These are phyloP conservation scores for Lepus europaeus DNA, from an alignment of 2,113 vertebrate genomes.

Conservation along the genomic window DNA sequence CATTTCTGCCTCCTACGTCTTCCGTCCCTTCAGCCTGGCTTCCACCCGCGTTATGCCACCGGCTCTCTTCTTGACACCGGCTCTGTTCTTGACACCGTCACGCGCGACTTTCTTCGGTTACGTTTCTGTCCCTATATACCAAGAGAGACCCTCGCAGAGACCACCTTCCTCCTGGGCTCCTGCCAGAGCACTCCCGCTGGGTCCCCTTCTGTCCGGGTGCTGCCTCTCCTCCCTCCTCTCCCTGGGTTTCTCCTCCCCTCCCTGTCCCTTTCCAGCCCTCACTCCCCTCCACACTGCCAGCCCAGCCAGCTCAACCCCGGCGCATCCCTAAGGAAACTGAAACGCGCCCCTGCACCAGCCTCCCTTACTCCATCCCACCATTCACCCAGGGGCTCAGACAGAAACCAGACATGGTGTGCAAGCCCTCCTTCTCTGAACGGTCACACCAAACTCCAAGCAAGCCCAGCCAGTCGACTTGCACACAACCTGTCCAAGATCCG, in stretches of 20 bases:
- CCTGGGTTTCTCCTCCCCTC: background rate
- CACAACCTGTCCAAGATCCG: rapidly evolving
- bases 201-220: no score
- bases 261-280: background rate
- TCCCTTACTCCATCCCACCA: no score
- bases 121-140: no score
- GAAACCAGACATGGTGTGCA: rapidly evolving
- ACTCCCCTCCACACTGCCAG: background rate
- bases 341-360: background rate
- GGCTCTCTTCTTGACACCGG: background rate
- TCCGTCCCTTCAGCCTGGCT: background rate
- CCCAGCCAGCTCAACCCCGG: background rate
- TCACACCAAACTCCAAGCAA: background rate
- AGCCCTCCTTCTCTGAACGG: rapidly evolving
- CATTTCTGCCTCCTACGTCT: background rate
- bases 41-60: no score
- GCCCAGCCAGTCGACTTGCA: background rate
- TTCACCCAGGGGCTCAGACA: no score
- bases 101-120: no score
- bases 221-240: background rate
- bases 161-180: no score
- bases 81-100: background rate
- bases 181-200: background rate
- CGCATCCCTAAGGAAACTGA: background rate
- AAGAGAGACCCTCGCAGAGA: no score